Evolutionary conservation across 2,797 vertebrate genomes (phyloP).

Genomic region (Gymnodraco acuticeps): DNA sequence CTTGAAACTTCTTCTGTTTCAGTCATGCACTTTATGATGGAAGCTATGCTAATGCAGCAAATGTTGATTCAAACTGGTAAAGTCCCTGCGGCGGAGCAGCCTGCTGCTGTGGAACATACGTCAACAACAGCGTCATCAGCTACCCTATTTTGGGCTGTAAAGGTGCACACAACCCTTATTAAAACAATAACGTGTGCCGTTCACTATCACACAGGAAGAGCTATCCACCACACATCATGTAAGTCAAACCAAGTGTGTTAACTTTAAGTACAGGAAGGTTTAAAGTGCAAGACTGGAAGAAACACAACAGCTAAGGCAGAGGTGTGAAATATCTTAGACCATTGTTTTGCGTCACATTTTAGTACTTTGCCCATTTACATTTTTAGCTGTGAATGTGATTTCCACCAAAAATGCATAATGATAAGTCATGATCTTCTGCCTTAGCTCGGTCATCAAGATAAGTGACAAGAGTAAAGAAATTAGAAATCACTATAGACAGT

Average conservation of each 20-base stretch:
- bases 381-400: not conserved
- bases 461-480: not conserved
- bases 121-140: constrained; percentile 17
- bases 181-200: constrained; percentile 1
- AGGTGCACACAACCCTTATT: not conserved
- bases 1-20: not conserved
- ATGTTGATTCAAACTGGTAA: constrained; percentile 25
- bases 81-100: constrained; percentile 13
- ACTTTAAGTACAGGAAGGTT: not conserved
- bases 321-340: not conserved
- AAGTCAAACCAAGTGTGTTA: not conserved
- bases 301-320: constrained; percentile 7
- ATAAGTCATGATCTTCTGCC: too few species aligned
- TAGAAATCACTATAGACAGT: not conserved
- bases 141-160: constrained; percentile 5
- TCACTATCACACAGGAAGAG: not conserved
- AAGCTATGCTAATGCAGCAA: constrained; percentile 19
- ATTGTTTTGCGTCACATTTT: not conserved
- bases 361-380: not conserved
- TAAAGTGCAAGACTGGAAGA: not conserved
- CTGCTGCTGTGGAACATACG: constrained; percentile 20
- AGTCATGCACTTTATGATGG: constrained; percentile 2
- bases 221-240: not conserved
- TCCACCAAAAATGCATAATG: not conserved
- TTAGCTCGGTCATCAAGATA: not conserved